Percentiles rank a stretch among this genome's conserved stretches.
phyloP scores from a whole-genome alignment of 2,113 vertebrate species.

The Theristicus caerulescens region DNA sequence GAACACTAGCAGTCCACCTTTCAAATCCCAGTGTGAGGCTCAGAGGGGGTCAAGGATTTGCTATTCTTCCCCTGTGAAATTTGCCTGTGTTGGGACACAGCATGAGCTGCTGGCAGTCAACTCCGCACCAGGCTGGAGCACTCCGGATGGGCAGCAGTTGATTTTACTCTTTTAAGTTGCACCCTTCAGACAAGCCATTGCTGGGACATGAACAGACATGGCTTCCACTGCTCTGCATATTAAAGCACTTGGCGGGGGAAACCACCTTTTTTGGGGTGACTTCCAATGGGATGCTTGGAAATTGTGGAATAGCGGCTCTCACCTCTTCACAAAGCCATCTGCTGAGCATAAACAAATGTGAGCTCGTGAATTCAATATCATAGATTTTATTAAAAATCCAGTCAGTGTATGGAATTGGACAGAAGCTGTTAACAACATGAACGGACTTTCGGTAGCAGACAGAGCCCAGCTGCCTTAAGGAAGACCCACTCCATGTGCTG shows the following conservation, averaged over 20 bases:
- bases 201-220: not conserved
- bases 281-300: not conserved
- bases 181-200: not conserved
- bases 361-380: not conserved
- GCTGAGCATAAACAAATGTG: not conserved
- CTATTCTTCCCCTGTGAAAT: not conserved
- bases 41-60: not conserved
- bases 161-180: not conserved
- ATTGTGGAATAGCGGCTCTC: not conserved
- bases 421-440: not conserved
- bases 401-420: not conserved
- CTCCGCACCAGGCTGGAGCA: not conserved
- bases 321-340: not conserved
- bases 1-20: not conserved
- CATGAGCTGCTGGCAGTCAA: not conserved
- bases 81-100: not conserved
- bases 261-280: not conserved
- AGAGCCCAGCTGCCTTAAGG: not conserved
- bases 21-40: not conserved
- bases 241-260: not conserved
- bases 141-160: fast-evolving
- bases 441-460: not conserved
- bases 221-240: not conserved
- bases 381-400: not conserved
- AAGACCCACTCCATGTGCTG: not conserved